Evolutionary conservation across 2,797 vertebrate genomes (phyloP).

Genomic region (Balearica regulorum): DNA sequence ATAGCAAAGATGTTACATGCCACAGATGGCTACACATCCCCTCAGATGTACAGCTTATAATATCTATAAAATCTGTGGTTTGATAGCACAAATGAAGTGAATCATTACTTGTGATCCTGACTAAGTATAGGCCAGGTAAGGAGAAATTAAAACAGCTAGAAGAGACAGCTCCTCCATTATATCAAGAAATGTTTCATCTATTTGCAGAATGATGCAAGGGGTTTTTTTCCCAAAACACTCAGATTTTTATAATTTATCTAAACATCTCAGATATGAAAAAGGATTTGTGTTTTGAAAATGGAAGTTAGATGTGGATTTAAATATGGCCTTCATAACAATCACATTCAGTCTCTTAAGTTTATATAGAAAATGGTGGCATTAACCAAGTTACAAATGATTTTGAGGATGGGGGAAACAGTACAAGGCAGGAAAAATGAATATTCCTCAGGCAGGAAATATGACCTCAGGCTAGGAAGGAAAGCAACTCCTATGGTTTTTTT

Average conservation of each 20-base stretch:
- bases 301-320: background rate
- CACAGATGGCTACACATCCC: background rate
- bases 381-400: background rate
- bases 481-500: background rate
- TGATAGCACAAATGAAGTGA: background rate
- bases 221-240: background rate
- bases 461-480: background rate
- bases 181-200: background rate
- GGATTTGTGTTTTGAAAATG: background rate
- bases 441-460: background rate
- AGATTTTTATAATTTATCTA: background rate
- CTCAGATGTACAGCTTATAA: background rate
- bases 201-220: background rate
- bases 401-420: background rate
- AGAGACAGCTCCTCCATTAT: background rate
- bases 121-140: background rate
- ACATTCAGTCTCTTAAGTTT: background rate
- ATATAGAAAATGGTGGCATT: background rate
- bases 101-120: background rate
- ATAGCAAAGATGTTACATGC: background rate
- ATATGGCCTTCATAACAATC: background rate
- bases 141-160: background rate
- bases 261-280: background rate
- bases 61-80: background rate
- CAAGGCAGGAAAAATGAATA: background rate